phyloP scores from a whole-genome alignment of 2,113 vertebrate genomes.

The Colius striatus region DNA sequence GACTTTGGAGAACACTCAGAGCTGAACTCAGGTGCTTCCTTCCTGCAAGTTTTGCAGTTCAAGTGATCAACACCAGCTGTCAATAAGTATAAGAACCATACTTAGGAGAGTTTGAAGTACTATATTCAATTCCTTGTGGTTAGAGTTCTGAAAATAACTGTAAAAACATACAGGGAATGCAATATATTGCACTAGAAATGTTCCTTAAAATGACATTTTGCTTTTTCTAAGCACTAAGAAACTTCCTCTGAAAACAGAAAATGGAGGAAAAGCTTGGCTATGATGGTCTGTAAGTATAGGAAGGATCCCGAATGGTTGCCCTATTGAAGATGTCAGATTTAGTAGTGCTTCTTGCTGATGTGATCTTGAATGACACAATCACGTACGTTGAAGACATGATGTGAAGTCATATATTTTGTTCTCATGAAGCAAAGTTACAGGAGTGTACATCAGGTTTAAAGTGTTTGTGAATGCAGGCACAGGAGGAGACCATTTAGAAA shows the following conservation, averaged over 20 bases:
- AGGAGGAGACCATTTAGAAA: neutral
- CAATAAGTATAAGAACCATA: slow-evolving; percentile 17
- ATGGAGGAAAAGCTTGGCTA: neutral
- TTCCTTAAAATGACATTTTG: neutral
- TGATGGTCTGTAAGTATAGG: neutral
- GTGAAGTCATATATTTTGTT: neutral
- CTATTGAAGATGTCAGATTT: neutral
- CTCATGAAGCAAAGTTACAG: neutral
- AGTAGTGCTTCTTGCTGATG: neutral
- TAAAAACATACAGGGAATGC: neutral
- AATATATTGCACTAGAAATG: neutral
- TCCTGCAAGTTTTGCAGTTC: slow-evolving; percentile 26
- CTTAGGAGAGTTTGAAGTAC: neutral
- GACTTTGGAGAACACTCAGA: slow-evolving; percentile 25
- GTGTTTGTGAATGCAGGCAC: neutral
- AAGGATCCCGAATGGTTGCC: neutral
- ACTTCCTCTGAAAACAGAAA: neutral
- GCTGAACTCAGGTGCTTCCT: slow-evolving; percentile 50
- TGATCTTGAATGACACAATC: neutral
- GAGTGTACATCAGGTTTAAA: neutral
- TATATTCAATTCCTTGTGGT: neutral
- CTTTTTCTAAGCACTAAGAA: neutral
- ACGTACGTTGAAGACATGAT: neutral
- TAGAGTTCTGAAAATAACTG: slow-evolving; percentile 11
- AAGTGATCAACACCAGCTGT: slow-evolving; percentile 40